phyloP scores from a whole-genome alignment of 1,140 invertebrate genomes.

The Bombus vancouverensis region DNA sequence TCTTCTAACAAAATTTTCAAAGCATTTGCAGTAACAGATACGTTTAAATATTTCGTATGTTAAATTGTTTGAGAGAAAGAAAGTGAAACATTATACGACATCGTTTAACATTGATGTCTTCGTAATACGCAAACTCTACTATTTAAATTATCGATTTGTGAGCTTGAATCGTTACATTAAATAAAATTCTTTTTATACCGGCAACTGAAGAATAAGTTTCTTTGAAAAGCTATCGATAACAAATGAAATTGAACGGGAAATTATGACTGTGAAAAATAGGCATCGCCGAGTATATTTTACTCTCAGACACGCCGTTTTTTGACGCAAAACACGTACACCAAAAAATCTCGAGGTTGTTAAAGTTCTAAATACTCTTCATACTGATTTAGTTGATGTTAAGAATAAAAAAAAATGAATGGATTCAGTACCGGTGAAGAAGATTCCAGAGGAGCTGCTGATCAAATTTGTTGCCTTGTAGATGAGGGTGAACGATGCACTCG shows the following conservation, averaged over 20 bases:
- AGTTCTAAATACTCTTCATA: slow-evolving; percentile 52
- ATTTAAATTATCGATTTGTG: slow-evolving; percentile 46
- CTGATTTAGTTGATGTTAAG: slow-evolving; percentile 51
- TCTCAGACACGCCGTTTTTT: slow-evolving; percentile 30
- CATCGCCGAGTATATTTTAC: slow-evolving; percentile 29
- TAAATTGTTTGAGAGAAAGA: slow-evolving; percentile 34
- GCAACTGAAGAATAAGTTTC: background rate
- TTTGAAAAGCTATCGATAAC: background rate
- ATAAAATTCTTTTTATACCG: background rate
- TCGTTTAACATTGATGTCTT: slow-evolving; percentile 11
- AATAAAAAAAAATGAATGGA: slow-evolving; percentile 86
- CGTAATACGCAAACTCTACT: slow-evolving; percentile 44
- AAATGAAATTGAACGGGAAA: slow-evolving; percentile 27
- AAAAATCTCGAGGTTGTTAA: slow-evolving; percentile 42
- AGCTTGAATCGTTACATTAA: slow-evolving; percentile 25
- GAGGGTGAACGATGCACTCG: slow-evolving; percentile 92
- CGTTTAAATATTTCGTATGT: slow-evolving; percentile 1
- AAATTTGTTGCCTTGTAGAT: slow-evolving; percentile 97
- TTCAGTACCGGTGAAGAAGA: slow-evolving; percentile 95
- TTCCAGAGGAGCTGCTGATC: slow-evolving; percentile 91
- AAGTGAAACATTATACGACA: slow-evolving; percentile 34
- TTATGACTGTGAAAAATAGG: slow-evolving; percentile 36
- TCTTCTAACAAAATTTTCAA: background rate
- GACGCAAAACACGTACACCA: slow-evolving; percentile 12
- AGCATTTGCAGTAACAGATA: background rate